Percentiles rank a stretch among this genome's conserved stretches.
phyloP scores from a whole-genome alignment of 2,113 vertebrate genomes.

The Sigmodon hispidus region DNA sequence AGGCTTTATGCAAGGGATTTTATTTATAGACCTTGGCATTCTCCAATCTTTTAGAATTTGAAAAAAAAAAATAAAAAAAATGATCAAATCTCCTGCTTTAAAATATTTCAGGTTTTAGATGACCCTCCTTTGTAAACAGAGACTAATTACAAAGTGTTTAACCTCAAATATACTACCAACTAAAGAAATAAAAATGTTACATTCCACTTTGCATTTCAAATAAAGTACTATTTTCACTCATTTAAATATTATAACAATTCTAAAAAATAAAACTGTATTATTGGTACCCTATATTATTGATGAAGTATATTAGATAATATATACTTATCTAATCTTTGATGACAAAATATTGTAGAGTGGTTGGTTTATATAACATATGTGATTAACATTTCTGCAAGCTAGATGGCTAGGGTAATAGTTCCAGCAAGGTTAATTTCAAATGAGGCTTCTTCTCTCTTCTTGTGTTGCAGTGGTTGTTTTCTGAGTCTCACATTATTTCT shows the following conservation, averaged over 20 bases:
- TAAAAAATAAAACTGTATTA: not conserved
- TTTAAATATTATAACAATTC: not conserved
- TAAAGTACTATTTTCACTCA: not conserved
- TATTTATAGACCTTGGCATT: conserved; percentile 55
- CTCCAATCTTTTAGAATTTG: conserved; percentile 49
- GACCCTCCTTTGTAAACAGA: not conserved
- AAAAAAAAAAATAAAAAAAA: conserved; percentile 32
- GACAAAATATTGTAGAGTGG: not conserved
- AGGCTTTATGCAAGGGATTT: conserved; percentile 46
- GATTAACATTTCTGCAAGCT: not conserved
- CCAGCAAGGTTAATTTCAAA: not conserved
- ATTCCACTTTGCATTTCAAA: not conserved
- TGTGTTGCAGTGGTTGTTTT: not conserved
- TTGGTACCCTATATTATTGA: not conserved
- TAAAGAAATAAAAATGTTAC: not conserved
- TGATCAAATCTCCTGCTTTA: not conserved
- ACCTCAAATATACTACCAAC: not conserved
- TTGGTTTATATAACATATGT: not conserved
- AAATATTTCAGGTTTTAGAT: not conserved
- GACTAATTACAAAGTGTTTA: conserved; percentile 16
- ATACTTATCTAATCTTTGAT: not conserved
- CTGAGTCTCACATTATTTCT: not conserved
- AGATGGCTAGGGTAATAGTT: not conserved
- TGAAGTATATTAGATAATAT: not conserved
- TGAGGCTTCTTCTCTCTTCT: not conserved